Base-by-base conservation (phyloP, 2,888 invertebrate species). In the Elysia crispata region DNA sequence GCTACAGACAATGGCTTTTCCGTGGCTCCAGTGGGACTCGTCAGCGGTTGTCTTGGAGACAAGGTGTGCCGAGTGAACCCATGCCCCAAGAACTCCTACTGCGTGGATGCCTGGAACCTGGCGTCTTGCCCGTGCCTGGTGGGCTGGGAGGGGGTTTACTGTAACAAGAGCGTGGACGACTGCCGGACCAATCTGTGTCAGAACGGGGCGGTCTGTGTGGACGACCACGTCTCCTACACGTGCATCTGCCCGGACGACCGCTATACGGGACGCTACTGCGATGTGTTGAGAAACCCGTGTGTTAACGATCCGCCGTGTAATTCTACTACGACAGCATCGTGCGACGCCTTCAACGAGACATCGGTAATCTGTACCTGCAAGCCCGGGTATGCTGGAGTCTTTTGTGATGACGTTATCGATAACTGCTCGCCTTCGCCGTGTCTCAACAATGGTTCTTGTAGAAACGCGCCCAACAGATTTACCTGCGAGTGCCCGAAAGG, bases 61-160 rank as follows among this genome's bases (percentile, higher is more conserved):
- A 83, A 86, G 54, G 84, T 87, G 18, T 91, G 91, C 82, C n/a
- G 30, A 0, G 62, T 81, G 18, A 85, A 86, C 60, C 86, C 87
- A 0, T 91, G 91, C 83, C 86, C 86, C 8, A 81, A 76, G 6
- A 87, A 90, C 77, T 78, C 89, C 1, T 81, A 81, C 49, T 91
- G 91, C 81, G 66, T 77, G 6, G 88, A 89, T 81, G 67, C 83
- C 5, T 90, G 91, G 90, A 90, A 91, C 82, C 67, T 69, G 8
- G 84, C 85, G 75, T 70, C 80, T 0, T 91, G 91, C 77, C 82
- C 83, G 0, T 91, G 91, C 85, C 66, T 85, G 1, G 84, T 83
- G 0, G 91, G 90, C 0, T 91, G 90, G 90, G 80, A 85, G 57
- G 91, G 90, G 13, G 30, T n/a, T 0, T 74, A 74, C 15, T 91